These are phyloP conservation scores for Heliconius eleuchia DNA, from an alignment of 1,140 invertebrate genomes.

Conservation along the genomic window DNA sequence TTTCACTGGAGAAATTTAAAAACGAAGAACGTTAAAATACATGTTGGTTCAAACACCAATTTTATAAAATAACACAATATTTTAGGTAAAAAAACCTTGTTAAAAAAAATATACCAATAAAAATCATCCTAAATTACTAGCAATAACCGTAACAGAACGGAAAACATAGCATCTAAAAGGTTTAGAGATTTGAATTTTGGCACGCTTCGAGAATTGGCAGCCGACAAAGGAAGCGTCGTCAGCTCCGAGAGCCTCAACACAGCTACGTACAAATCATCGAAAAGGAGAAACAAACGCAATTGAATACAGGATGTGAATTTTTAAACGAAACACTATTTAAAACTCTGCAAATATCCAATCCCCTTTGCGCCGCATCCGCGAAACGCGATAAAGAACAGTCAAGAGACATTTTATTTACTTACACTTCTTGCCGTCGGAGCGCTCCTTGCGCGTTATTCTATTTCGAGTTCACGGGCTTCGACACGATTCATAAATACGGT, in stretches of 20 bases:
- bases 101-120: not conserved
- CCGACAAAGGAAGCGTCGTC: conserved; percentile 25
- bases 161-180: conserved; percentile 4
- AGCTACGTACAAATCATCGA: conserved; percentile 29
- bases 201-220: conserved; percentile 37
- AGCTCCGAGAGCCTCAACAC: conserved; percentile 30
- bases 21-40: too few relatives aligned
- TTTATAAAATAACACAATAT: not conserved
- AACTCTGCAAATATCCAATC: conserved; percentile 33
- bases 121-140: not conserved
- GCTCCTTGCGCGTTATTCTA: not conserved
- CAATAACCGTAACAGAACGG: conserved; percentile 22
- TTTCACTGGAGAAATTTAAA: too few relatives aligned
- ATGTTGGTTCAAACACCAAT: too few relatives aligned
- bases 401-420: conserved; percentile 7
- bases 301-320: conserved; percentile 37
- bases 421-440: conserved; percentile 1
- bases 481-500: not conserved
- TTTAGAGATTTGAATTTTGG: conserved; percentile 43
- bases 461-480: not conserved
- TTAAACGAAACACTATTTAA: conserved; percentile 31
- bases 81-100: not conserved
- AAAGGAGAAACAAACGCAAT: conserved; percentile 31
- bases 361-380: conserved; percentile 12
- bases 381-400: conserved; percentile 11